Evolutionary conservation across 2,797 vertebrate species (phyloP).

Genomic region (Sternotherus odoratus): DNA sequence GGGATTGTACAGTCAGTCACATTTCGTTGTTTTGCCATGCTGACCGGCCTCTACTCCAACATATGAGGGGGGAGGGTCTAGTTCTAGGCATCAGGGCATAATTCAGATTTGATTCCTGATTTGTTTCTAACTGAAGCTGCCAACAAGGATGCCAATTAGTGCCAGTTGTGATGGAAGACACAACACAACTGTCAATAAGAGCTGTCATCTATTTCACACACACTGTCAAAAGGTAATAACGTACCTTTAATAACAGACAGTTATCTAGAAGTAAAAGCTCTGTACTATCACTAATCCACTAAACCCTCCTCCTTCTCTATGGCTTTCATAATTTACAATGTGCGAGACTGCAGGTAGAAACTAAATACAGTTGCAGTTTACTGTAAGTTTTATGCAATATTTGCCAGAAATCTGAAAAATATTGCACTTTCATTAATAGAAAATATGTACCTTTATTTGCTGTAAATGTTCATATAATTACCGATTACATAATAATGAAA

Average conservation of each 20-base stretch:
- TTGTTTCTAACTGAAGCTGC: slow-evolving; percentile 41
- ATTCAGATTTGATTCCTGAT: slow-evolving; percentile 64
- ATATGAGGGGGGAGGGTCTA: slow-evolving; percentile 18
- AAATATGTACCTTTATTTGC: not conserved
- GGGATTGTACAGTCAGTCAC: slow-evolving; percentile 8
- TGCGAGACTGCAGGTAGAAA: not conserved
- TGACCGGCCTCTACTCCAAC: slow-evolving; percentile 31
- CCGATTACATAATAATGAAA: not conserved
- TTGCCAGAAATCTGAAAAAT: not conserved
- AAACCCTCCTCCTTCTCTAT: not conserved
- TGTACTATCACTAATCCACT: not conserved
- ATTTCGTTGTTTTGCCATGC: slow-evolving; percentile 43
- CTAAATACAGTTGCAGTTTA: not conserved
- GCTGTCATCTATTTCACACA: not conserved
- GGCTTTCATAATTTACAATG: slow-evolving; percentile 14
- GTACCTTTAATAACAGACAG: not conserved
- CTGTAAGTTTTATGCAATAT: not conserved
- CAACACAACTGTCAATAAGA: not conserved
- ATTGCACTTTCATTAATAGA: not conserved
- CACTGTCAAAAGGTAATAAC: not conserved
- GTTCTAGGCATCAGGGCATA: slow-evolving; percentile 43
- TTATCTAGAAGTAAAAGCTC: not conserved
- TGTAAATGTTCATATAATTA: not conserved
- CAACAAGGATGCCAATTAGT: not conserved
- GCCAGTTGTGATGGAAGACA: not conserved